Evolutionary conservation across 2,797 vertebrate genomes (phyloP), one percentile per base, ranked within the genome.

Genomic region (Sebastes diaconus): DNA sequence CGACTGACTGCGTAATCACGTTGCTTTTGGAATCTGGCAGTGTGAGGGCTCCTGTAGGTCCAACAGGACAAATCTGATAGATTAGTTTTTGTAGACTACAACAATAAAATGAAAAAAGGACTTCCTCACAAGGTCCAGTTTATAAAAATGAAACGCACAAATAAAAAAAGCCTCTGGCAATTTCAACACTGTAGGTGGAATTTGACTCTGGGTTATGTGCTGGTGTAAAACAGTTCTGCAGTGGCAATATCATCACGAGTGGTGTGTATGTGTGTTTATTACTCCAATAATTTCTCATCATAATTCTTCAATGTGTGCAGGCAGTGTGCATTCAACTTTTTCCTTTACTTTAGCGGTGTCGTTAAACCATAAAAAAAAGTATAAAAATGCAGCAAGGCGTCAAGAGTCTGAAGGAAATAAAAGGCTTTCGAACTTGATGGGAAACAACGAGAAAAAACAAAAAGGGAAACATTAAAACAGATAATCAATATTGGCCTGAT

Each of bases 211-310:
- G 54, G 14, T 64, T 2, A 32, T 24, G 24, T 84, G 86, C 72
- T 84, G 81, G 74, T 75, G 69, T 70, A 14, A 25, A 73, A 54
- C 57, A 34, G 63, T 63, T 68, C 63, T 79, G 75, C 42, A 55
- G 29, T 24, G 65, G 18, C 2, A 14, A 30, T 16, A 36, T 16
- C 18, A 22, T n/a, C 18, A 2, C 8, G 3, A 54, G 68, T 52
- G 60, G 30, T 57, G 42, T 6, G 5, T 22, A n/a, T 52, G 18
- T 10, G 7, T 50, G 18, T 18, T n/a, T 78, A 2, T 13, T 27
- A 3, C 24, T 52, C 8, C 24, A 42, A 42, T 32, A 4, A 11
- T 30, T 22, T 73, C 30, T 68, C 46, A 13, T 75, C 39, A 30
- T 72, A 18, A 59, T 55, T 66, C 42, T 54, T 7, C 63, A 22